Evolutionary conservation across 2,797 vertebrate genomes (phyloP).

Genomic region (Gorsachius magnificus): DNA sequence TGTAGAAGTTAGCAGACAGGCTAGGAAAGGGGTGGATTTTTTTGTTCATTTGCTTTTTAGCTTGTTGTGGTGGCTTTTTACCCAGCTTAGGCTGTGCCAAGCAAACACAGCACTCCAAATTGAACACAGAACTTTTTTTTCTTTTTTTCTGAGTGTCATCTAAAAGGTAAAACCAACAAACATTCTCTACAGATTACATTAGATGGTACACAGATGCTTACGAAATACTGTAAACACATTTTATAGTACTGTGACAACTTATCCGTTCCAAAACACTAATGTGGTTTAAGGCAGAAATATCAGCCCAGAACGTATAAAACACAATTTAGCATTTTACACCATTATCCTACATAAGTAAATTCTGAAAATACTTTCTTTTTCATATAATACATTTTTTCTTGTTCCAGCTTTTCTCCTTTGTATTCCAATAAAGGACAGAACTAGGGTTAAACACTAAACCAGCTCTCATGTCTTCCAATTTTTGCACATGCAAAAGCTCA

Average conservation of each 20-base stretch:
- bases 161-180: neutral
- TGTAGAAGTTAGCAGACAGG: neutral
- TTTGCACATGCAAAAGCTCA: neutral
- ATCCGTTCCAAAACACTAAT: neutral
- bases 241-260: neutral
- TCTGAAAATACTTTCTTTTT: neutral
- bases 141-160: neutral
- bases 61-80: neutral
- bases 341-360: neutral
- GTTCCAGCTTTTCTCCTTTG: neutral
- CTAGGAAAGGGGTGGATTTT: accelerated
- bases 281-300: neutral
- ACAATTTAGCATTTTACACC: neutral
- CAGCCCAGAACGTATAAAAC: neutral
- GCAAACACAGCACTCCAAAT: neutral
- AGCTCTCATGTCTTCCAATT: neutral
- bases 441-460: neutral
- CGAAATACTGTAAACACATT: neutral
- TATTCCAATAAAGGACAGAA: neutral
- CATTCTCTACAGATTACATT: neutral
- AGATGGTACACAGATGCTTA: neutral
- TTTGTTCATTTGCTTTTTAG: neutral
- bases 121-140: neutral
- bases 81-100: neutral
- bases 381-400: neutral